Conservation (phyloP, 2,113 vertebrate species). For the Melozone crissalis region DNA sequence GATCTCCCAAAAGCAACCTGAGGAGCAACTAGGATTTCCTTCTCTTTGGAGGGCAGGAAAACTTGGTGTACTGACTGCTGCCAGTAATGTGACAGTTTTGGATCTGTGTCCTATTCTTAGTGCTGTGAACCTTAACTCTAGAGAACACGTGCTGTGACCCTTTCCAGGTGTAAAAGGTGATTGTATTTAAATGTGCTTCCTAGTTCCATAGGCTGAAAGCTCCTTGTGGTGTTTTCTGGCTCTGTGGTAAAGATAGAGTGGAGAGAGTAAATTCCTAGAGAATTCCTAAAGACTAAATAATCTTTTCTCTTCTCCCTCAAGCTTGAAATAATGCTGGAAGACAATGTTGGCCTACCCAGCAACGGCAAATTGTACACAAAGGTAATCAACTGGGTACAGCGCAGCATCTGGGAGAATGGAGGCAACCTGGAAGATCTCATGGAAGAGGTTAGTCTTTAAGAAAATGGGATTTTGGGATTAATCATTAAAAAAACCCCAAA, state of each 20-base stretch:
- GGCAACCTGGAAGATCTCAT: slow-evolving; percentile 93
- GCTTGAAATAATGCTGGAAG: slow-evolving; percentile 98
- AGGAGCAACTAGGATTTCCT: not conserved
- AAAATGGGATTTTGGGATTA: slow-evolving; percentile 75
- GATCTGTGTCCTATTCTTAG: not conserved
- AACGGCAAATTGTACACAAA: slow-evolving; percentile 98
- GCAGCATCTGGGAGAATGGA: slow-evolving; percentile 96
- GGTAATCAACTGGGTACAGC: slow-evolving; percentile 99
- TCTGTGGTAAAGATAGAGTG: not conserved
- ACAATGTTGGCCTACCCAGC: slow-evolving; percentile 93
- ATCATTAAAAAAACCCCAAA: not conserved
- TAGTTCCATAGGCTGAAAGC: not conserved
- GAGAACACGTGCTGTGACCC: fast-evolving
- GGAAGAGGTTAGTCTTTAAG: slow-evolving; percentile 94
- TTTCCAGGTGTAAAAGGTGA: not conserved
- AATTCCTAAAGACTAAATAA: not conserved
- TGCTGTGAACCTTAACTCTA: not conserved
- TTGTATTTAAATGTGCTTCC: not conserved
- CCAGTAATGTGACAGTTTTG: not conserved
- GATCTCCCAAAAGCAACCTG: not conserved
- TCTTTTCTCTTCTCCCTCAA: slow-evolving; percentile 63
- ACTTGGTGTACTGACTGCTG: not conserved
- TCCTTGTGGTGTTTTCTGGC: not conserved
- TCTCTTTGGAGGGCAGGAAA: not conserved
- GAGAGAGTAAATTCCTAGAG: not conserved